phyloP scores from a whole-genome alignment of 2,113 vertebrate genomes.

The Peromyscus leucopus region DNA sequence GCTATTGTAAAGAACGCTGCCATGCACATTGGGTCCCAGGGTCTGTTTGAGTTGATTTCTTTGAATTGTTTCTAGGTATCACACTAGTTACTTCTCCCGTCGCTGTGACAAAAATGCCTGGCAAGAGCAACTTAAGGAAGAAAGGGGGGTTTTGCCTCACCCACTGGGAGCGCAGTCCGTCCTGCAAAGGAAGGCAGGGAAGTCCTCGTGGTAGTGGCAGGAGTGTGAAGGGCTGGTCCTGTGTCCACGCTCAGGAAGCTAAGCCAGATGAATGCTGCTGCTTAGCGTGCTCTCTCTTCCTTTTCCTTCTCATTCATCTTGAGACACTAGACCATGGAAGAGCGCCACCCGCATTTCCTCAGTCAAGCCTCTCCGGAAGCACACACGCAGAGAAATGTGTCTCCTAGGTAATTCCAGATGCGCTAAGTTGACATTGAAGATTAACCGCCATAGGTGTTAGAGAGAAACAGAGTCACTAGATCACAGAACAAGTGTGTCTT shows the following conservation, averaged over 20 bases:
- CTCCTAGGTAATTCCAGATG: not conserved
- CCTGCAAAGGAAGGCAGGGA: not conserved
- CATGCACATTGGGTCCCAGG: fast-evolving
- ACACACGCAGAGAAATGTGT: not conserved
- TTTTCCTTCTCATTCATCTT: not conserved
- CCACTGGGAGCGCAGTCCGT: too few relatives aligned
- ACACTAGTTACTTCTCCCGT: not conserved
- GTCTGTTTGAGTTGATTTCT: too few relatives aligned
- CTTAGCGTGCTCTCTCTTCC: not conserved
- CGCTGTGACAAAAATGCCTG: not conserved
- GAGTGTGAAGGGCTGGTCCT: not conserved
- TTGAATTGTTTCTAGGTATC: not conserved
- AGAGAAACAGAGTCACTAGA: not conserved
- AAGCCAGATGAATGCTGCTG: not conserved
- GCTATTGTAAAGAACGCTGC: not conserved
- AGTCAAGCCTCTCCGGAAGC: not conserved
- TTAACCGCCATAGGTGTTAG: not conserved
- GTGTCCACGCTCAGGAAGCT: not conserved
- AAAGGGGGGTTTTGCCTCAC: not conserved
- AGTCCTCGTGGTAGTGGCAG: too few relatives aligned
- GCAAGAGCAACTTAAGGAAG: not conserved
- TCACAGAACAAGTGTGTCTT: not conserved
- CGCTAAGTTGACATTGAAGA: not conserved
- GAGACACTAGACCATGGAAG: not conserved
- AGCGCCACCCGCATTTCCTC: not conserved